Conservation (phyloP, 2,888 invertebrate genomes). For the Folsomia candida region DNA sequence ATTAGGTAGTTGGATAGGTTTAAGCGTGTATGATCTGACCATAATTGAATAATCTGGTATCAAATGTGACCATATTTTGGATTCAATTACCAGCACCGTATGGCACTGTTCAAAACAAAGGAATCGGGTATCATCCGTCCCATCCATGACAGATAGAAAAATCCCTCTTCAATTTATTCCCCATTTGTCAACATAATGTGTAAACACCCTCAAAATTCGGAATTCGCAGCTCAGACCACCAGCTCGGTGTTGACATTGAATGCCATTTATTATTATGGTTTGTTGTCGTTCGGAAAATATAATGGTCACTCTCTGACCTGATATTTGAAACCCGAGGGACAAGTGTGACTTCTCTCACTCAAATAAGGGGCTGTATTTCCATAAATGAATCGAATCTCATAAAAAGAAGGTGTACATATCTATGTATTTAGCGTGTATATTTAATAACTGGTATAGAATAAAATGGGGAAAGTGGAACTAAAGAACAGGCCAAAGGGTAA, state of each 20-base stretch:
- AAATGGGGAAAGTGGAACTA: not conserved
- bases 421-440: not conserved
- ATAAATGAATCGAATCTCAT: too few species aligned
- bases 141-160: too few species aligned
- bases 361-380: too few species aligned
- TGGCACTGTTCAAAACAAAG: not conserved
- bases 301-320: not conserved
- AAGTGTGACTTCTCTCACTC: too few species aligned
- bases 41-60: too few species aligned
- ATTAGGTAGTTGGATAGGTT: too few species aligned
- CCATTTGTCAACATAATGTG: slow-evolving; percentile 1
- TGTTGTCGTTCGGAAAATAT: not conserved
- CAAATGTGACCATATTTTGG: too few species aligned
- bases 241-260: not conserved
- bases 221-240: not conserved
- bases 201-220: not conserved
- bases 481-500: not conserved
- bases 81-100: not conserved
- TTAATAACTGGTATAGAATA: not conserved
- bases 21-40: too few species aligned
- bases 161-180: not conserved
- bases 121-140: too few species aligned
- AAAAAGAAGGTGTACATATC: too few species aligned
- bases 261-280: not conserved
- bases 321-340: too few species aligned